phyloP scores from a whole-genome alignment of 2,888 invertebrate species.

The Scaptodrosophila latifasciaeformis region DNA sequence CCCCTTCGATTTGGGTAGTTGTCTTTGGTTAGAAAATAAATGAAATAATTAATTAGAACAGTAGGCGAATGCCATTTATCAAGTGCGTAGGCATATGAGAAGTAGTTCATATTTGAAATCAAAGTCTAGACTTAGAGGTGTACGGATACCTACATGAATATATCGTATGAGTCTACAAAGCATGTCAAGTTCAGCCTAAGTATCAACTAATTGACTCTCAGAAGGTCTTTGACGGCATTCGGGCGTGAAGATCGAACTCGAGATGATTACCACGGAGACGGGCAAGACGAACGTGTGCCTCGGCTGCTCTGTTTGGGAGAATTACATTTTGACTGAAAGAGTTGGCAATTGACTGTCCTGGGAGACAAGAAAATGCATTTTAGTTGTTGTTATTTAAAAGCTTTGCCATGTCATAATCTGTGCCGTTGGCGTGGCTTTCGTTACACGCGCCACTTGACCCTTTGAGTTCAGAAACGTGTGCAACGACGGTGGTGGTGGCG shows the following conservation, averaged over 20 bases:
- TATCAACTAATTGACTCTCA: conserved; percentile 7
- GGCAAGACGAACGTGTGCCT: no score
- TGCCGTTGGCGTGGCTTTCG: conserved; percentile 52
- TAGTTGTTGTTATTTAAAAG: conserved; percentile 20
- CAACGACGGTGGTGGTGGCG: conserved; percentile 24
- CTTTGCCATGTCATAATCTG: conserved; percentile 33
- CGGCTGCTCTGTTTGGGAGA: no score
- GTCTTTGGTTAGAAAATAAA: no score
- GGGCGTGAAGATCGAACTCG: conserved; percentile 62
- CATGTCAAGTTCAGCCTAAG: conserved; percentile 54
- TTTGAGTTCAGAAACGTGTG: conserved; percentile 71
- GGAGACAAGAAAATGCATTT: no score
- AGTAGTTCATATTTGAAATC: conserved; percentile 44
- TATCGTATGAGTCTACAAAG: conserved; percentile 30
- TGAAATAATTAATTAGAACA: conserved; percentile 54
- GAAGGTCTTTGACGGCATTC: conserved; percentile 50
- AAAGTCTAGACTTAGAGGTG: conserved; percentile 43
- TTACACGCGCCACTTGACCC: conserved; percentile 72
- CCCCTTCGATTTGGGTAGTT: no score
- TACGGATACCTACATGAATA: conserved; percentile 5
- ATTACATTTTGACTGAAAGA: conserved; percentile 6
- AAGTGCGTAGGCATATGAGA: conserved; percentile 51
- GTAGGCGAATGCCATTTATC: conserved; percentile 9
- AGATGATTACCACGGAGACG: no score
- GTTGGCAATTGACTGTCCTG: no score